phyloP scores from a whole-genome alignment of 1,140 invertebrate species.

The Oreohelix idahoensis region DNA sequence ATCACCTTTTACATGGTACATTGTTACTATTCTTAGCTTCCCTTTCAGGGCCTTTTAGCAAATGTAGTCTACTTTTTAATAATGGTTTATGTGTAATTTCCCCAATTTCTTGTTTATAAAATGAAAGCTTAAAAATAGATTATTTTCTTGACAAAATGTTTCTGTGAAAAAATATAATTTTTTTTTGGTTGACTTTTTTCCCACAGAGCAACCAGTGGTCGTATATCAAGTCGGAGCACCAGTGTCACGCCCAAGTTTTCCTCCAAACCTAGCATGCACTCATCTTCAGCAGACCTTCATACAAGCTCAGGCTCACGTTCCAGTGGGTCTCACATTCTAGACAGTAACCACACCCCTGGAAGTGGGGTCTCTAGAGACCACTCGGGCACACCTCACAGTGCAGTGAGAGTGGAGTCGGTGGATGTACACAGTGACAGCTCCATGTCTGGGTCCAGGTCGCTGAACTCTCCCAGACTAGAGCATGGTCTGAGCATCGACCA shows the following conservation, averaged over 20 bases:
- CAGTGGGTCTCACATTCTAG: conserved; percentile 70
- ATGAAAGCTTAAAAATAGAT: too few relatives aligned
- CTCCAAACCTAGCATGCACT: conserved; percentile 61
- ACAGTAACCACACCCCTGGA: conserved; percentile 41
- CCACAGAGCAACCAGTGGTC: conserved; percentile 68
- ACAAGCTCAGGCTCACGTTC: conserved; percentile 70
- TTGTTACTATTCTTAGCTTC: too few relatives aligned
- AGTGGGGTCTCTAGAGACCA: background rate
- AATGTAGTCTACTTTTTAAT: too few relatives aligned
- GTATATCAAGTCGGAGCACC: conserved; percentile 69
- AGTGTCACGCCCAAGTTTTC: conserved; percentile 69
- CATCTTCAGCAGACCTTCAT: conserved; percentile 62
- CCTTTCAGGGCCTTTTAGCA: too few relatives aligned
- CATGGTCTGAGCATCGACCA: conserved; percentile 46
- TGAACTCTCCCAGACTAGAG: conserved; percentile 60
- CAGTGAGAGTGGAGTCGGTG: conserved; percentile 57
- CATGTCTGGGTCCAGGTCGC: conserved; percentile 65
- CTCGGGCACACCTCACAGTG: conserved; percentile 40
- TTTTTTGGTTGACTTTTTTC: too few relatives aligned
- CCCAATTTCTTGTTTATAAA: too few relatives aligned
- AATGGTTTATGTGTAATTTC: too few relatives aligned
- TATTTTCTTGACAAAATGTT: too few relatives aligned
- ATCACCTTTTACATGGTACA: too few relatives aligned
- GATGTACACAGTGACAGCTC: conserved; percentile 69
- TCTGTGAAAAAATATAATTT: too few relatives aligned